Conservation (phyloP, 2,113 vertebrate species). For the Gallinago undulata region DNA sequence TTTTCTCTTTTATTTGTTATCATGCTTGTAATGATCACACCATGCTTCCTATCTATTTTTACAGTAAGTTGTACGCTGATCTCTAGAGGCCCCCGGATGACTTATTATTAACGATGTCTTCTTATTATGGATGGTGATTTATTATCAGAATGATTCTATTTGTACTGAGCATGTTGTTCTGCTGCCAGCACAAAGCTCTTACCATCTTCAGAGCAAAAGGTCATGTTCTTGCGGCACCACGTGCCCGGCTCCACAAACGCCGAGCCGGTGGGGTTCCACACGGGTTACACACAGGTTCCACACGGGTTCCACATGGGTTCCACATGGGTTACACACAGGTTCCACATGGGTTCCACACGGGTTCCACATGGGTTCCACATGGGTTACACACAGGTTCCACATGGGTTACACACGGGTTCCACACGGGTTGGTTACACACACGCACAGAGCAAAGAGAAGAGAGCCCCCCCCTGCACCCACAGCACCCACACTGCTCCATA, state of each 20-base stretch:
- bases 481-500: not conserved
- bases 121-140: constrained; percentile 73
- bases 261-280: not conserved
- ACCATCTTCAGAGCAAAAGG: constrained; percentile 58
- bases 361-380: not conserved
- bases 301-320: not conserved
- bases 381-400: no score
- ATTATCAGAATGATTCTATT: constrained; percentile 69
- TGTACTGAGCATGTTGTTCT: constrained; percentile 45
- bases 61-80: constrained; percentile 59
- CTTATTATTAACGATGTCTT: constrained; percentile 71
- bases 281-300: no score
- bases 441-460: not conserved
- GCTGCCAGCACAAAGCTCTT: constrained; percentile 56
- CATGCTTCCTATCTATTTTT: constrained; percentile 69
- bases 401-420: not conserved
- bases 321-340: no score
- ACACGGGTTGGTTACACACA: not conserved
- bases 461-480: not conserved
- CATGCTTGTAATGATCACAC: constrained; percentile 67
- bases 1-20: constrained; percentile 66
- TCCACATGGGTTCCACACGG: no score
- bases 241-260: not conserved
- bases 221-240: not conserved
- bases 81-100: constrained; percentile 60